Evolutionary conservation across 2,113 vertebrate species (phyloP), one percentile per base, ranked within the genome.

Genomic region (Fulica atra): DNA sequence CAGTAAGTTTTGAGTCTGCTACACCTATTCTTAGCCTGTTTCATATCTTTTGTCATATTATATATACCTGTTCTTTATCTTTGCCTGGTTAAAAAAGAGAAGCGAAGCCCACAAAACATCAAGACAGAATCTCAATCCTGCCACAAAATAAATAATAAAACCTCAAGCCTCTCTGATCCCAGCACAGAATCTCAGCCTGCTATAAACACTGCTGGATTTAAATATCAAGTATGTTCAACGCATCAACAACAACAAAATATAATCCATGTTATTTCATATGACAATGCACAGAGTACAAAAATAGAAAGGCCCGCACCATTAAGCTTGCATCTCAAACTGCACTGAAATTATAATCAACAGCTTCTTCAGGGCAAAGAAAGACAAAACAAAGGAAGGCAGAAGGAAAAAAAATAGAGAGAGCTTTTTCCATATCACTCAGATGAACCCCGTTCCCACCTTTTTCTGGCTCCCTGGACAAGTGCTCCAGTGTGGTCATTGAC

Each of bases 261-360:
- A 96, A 97, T 86, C 91, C 88, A 57, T 53, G 94, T 91, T 95
- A 88, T 94, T 97, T 93, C 89, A 66, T 56, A 73, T 86, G 88
- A 97, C 96, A 96, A 94, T 88, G 93, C 93, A 77, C 54, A 71
- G 60, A 84, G 92, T 61, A 79, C 59, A n/a, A 94, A 97, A 96
- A 96, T 93, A 96, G 93, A 95, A 96, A 91, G 86, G 86, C 63
- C 83, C 2, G 69, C 84, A 95, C 88, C 80, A 81, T 92, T 95
- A 90, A 87, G 92, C 81, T 90, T 96, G 94, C 92, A 86, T 95
- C 85, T 92, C 88, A 90, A 86, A 86, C 89, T 70, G 84, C 86
- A 84, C 84, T 95, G 90, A 94, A 97, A 97, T 97, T 96, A 93
- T 76, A 92, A 96, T 91, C 97, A 96, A 92, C 69, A 92, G 92